Evolutionary conservation across 2,113 vertebrate genomes (phyloP).

Genomic region (Meleagris gallopavo): DNA sequence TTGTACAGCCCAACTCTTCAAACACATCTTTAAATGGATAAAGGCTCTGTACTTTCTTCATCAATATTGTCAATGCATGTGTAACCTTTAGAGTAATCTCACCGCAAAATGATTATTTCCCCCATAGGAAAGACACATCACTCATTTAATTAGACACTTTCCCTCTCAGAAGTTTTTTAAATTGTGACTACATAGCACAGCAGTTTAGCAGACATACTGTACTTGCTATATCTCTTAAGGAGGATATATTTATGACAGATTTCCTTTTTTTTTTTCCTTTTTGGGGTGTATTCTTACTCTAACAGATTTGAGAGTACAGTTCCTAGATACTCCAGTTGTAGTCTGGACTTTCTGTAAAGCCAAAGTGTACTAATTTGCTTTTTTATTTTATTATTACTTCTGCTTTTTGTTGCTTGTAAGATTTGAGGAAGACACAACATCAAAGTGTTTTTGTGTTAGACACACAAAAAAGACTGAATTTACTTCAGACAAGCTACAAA

Average conservation of each 20-base stretch:
- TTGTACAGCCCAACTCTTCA: constrained; percentile 11
- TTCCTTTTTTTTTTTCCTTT: background rate
- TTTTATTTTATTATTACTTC: background rate
- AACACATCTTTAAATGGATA: constrained; percentile 27
- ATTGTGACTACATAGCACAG: background rate
- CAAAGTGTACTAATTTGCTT: background rate
- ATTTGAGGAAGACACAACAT: background rate
- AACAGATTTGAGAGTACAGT: background rate
- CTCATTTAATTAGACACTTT: constrained; percentile 4
- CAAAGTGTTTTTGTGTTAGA: background rate
- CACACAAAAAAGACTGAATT: background rate
- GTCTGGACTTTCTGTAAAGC: background rate
- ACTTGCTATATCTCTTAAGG: background rate
- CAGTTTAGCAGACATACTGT: background rate
- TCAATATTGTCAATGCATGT: constrained; percentile 37
- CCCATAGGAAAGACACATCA: constrained; percentile 12
- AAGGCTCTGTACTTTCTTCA: constrained; percentile 17
- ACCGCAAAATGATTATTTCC: constrained; percentile 21
- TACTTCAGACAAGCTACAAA: background rate
- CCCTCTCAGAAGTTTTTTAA: background rate
- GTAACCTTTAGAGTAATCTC: constrained; percentile 33
- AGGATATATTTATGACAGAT: background rate
- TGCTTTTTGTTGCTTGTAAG: background rate
- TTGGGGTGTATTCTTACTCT: background rate
- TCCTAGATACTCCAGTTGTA: background rate